These are phyloP conservation scores for Eupithecia centaureata DNA, from an alignment of 2,888 invertebrate species.

Conservation along the genomic window DNA sequence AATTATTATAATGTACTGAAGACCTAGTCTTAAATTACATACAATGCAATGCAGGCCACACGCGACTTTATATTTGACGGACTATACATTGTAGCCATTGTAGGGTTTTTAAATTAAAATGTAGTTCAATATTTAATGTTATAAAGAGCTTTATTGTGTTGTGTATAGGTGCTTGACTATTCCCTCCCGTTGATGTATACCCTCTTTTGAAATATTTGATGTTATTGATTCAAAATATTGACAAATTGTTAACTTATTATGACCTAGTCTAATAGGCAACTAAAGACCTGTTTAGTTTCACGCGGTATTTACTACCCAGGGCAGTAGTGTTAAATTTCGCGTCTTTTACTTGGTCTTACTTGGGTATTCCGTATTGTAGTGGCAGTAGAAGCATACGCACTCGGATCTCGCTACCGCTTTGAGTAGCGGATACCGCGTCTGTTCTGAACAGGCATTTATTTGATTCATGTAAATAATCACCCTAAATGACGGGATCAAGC, in stretches of 20 bases:
- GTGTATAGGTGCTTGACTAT: slow-evolving; percentile 39
- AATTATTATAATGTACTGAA: neutral
- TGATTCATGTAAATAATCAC: neutral
- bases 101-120: neutral
- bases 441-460: neutral
- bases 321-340: neutral
- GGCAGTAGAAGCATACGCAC: neutral
- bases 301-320: neutral
- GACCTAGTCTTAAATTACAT: neutral
- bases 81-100: neutral
- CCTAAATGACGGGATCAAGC: slow-evolving; percentile 16
- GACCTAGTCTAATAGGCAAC: neutral
- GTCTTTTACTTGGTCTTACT: too few relatives aligned
- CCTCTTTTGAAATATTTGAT: slow-evolving; percentile 12
- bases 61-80: neutral
- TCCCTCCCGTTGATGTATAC: slow-evolving; percentile 37
- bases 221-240: slow-evolving; percentile 10
- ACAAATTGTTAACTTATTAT: neutral
- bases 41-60: neutral
- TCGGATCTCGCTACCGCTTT: neutral
- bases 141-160: slow-evolving; percentile 41
- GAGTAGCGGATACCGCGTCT: neutral
- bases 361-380: neutral
- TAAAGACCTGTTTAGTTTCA: neutral
- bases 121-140: neutral